Evolutionary conservation across 1,140 invertebrate genomes (phyloP), one percentile per base, ranked within the genome.

Genomic region (Pantala flavescens): DNA sequence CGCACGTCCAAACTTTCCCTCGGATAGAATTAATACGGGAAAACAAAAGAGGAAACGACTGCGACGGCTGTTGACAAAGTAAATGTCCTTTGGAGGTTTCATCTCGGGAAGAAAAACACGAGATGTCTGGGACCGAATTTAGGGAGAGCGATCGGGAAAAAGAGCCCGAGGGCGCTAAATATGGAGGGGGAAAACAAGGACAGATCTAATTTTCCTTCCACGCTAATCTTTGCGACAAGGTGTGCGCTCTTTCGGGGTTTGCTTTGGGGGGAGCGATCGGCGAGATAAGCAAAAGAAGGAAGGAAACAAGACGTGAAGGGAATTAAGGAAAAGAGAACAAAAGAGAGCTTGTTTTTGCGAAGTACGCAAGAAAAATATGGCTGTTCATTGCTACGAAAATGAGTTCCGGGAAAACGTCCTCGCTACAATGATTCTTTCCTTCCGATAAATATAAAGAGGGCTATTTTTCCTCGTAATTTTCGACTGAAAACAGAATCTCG

Each of bases 181-280:
- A 19, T 3, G 49, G 49, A 63, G 12, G 16, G 49, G 49, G 49
- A 63, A 63, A 63, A 63, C 49, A 63, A 63, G 49, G 49, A 3
- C 12, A 21, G 49, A 63, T 63, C 49, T 63, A 63, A 63, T 63
- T 63, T 63, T 63, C 49, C 49, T 63, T 21, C 49, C 49, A 3
- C 14, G 49, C 49, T 63, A 63, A 63, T 63, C 49, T 63, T 63
- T 63, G 49, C n/a, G 49, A 63, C 49, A 63, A 63, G 49, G 49
- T 63, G n/a, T 16, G 49, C n/a, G n/a, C 49, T 19, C n/a, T 21
- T 16, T 63, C 16, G 49, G 49, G 49, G 49, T 16, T 36, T 36
- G 28, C 28, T 36, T 36, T 36, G n/a, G 49, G 49, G 14, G 49
- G 49, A 21, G 49, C 3, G 49, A 63, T 36, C 28, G 49, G 49